Base-by-base conservation (phyloP, 2,888 invertebrate genomes). In the Cetonia aurata region DNA sequence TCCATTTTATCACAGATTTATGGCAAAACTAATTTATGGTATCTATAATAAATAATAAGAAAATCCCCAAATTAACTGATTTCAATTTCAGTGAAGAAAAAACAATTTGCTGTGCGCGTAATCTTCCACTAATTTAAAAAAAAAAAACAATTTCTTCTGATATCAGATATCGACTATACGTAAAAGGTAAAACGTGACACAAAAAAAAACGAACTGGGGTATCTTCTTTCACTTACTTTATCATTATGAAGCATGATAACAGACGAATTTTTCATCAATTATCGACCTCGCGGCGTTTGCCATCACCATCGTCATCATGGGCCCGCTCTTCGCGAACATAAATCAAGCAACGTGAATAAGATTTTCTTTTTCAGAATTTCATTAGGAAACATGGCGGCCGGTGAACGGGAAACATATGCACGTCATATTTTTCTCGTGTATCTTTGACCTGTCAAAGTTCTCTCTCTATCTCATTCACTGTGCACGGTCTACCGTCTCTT, bases 291-390 rank as follows among this genome's bases (percentile, higher is more conserved):
- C 62, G n/a, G 62, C 60, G 25, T 46, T 37, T 57, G 42, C 42
- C 57, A 57, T 42, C 57, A 42, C 42, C 42, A 57, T 57, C 19
- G 13, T 10, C 60, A 57, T 57, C 57, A 57, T 42, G 42, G 13
- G n/a, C 48, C 37, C 33, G 17, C 50, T 65, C 62, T 65, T 17
- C 50, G 50, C 62, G 62, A 65, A 65, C 37, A 65, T 65, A 65
- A 65, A 65, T 65, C 62, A 65, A 65, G 50, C 33, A 65, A 50
- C 62, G 33, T 65, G 62, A 65, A 65, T 65, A 65, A 50, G 50
- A 65, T 65, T 65, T 65, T 17, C 60, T 60, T 65, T 65, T 65
- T 65, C 50, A 65, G 62, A 65, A 65, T 65, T 65, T 65, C 62
- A 65, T 65, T 65, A 65, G 52, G 62, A 65, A 57, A 65, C 50